phyloP scores from a whole-genome alignment of 37 sponge, comb jelly and placozoan species.

The Geodia barretti region DNA sequence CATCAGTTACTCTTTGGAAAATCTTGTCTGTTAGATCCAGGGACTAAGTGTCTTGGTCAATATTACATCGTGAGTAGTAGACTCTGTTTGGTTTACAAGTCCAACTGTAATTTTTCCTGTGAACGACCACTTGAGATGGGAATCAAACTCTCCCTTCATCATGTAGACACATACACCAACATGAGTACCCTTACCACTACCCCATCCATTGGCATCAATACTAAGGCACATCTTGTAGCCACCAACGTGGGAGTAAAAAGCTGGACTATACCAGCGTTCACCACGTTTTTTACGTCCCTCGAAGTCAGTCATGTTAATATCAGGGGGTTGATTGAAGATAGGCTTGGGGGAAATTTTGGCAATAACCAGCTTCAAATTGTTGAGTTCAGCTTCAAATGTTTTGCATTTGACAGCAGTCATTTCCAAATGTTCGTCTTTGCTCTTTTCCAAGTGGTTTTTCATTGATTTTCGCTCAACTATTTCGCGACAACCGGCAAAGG shows the following conservation, averaged over 20 bases:
- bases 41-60: too few species aligned
- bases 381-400: not conserved
- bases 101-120: too few species aligned
- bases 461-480: constrained; percentile 6
- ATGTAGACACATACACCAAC: not conserved
- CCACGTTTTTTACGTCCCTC: not conserved
- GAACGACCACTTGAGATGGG: not conserved
- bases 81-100: not conserved
- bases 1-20: not conserved
- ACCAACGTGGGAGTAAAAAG: not conserved
- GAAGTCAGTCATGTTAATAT: not conserved
- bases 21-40: not conserved
- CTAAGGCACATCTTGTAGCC: not conserved
- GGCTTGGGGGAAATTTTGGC: too few species aligned
- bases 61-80: too few species aligned
- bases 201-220: not conserved
- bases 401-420: not conserved
- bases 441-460: constrained; percentile 10
- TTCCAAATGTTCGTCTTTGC: constrained; percentile 4
- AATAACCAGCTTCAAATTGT: too few species aligned
- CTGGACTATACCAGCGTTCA: not conserved
- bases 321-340: not conserved
- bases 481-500: constrained; percentile 17
- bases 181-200: not conserved
- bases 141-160: not conserved